These are phyloP conservation scores for Limulus polyphemus DNA, from an alignment of 2,888 invertebrate genomes.

Conservation along the genomic window DNA sequence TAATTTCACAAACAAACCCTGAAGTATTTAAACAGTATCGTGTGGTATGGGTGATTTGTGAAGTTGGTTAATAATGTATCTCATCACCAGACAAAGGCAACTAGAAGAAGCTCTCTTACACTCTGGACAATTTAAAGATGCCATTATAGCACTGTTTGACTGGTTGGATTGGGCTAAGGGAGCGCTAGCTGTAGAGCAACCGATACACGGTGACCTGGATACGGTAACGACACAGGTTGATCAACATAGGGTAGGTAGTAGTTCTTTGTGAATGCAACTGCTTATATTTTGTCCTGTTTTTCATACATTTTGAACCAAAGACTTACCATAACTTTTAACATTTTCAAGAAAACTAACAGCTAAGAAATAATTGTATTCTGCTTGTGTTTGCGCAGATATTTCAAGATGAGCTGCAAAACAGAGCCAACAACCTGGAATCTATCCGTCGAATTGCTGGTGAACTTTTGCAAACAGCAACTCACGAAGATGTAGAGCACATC, in stretches of 20 bases:
- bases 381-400: slow-evolving; percentile 46
- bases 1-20: no score
- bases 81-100: slow-evolving; percentile 57
- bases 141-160: slow-evolving; percentile 79
- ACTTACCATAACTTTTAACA: no score
- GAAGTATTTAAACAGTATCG: no score
- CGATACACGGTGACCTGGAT: slow-evolving; percentile 89
- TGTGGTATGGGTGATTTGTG: no score
- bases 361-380: no score
- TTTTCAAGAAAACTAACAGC: no score
- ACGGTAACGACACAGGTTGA: slow-evolving; percentile 87
- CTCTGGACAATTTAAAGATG: slow-evolving; percentile 95
- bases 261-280: no score
- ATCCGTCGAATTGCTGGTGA: slow-evolving; percentile 83
- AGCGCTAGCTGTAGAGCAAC: slow-evolving; percentile 61
- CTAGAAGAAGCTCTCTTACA: slow-evolving; percentile 87
- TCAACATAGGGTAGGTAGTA: slow-evolving; percentile 52
- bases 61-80: no score
- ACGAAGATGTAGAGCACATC: slow-evolving; percentile 58
- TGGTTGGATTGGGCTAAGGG: slow-evolving; percentile 80
- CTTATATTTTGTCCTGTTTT: no score
- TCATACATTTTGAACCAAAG: no score
- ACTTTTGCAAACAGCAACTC: slow-evolving; percentile 58
- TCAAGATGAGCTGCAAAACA: slow-evolving; percentile 76
- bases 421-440: slow-evolving; percentile 77